Base-by-base conservation (phyloP, 1,140 invertebrate genomes). In the Drosophila carrolli region DNA sequence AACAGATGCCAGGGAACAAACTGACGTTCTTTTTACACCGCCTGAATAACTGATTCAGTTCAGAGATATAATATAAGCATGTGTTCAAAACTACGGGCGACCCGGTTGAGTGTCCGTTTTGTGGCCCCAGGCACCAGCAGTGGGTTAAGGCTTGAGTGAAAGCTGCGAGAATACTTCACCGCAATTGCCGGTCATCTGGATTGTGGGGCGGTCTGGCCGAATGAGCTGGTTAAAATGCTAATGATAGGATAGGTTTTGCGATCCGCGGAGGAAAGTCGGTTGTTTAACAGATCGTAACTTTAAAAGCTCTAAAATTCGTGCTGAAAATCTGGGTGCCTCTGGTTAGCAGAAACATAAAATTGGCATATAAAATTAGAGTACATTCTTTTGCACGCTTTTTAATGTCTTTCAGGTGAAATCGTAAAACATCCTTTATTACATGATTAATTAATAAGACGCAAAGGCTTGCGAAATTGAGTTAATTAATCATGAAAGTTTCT, bases 151-250 rank as follows among this genome's bases (percentile, higher is more conserved):
- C 23, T 5, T 29, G 16, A 67, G 66, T 70, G 67, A 71, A 71
- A 71, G 67, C 67, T 23, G 13, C 40, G n/a, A 48, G 63, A 68
- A 35, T 68, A 50, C 66, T 40, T 32, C 50, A 40, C 14, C 48
- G 13, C 63, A 71, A 70, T 68, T 68, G 63, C 27, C 32, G 67
- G 67, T 56, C 63, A 71, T 50, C 65, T 14, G 66, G 38, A 50
- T 71, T 50, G 29, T 7, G 63, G 43, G 67, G 51, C 65, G 65
- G 47, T 38, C 32, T 71, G 65, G 5, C n/a, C 8, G 63, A 68
- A 48, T 29, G 51, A 56, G 67, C 35, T 71, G 67, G 65, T 35
- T 58, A 71, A 71, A 63, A 72, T 71, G 68, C 68, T 72, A 72
- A 72, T 71, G 37, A 72, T 71, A 58, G 63, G 32, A 53, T 66